Conservation (phyloP, 2,888 invertebrate genomes). For the Rugalucina vietnamica region DNA sequence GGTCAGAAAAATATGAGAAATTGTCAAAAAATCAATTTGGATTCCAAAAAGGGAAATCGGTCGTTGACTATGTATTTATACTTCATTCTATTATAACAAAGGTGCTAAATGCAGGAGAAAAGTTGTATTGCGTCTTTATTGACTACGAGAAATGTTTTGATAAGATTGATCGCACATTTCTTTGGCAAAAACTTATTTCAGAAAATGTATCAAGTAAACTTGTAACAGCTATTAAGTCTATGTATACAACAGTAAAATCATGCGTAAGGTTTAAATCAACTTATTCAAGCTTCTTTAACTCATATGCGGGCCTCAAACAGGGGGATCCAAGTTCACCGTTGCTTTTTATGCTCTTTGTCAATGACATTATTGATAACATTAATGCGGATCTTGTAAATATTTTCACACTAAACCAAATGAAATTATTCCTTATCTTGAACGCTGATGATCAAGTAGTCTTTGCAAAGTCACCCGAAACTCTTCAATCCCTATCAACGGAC, state of each 20-base stretch:
- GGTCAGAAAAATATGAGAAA: neutral
- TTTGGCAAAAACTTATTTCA: slow-evolving; percentile 18
- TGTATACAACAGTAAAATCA: slow-evolving; percentile 12
- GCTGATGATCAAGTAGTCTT: slow-evolving; percentile 16
- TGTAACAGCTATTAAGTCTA: neutral
- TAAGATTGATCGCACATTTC: neutral
- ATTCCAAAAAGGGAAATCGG: neutral
- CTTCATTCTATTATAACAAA: neutral
- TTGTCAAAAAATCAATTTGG: slow-evolving; percentile 14
- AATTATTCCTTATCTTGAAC: neutral
- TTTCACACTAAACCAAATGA: neutral
- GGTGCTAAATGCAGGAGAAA: neutral
- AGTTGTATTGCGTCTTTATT: neutral
- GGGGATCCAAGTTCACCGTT: slow-evolving; percentile 6
- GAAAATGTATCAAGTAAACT: neutral
- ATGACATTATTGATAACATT: neutral
- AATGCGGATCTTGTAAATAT: neutral
- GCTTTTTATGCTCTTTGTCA: neutral
- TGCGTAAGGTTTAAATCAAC: neutral
- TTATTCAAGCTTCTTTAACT: neutral
- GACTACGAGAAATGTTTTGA: slow-evolving; percentile 1
- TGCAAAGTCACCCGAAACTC: slow-evolving; percentile 3
- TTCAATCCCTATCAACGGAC: no score
- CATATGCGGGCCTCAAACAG: neutral
- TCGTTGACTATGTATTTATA: slow-evolving; percentile 18